Conservation (phyloP, 1,140 invertebrate genomes). For the Lordiphosa clarofinis region DNA sequence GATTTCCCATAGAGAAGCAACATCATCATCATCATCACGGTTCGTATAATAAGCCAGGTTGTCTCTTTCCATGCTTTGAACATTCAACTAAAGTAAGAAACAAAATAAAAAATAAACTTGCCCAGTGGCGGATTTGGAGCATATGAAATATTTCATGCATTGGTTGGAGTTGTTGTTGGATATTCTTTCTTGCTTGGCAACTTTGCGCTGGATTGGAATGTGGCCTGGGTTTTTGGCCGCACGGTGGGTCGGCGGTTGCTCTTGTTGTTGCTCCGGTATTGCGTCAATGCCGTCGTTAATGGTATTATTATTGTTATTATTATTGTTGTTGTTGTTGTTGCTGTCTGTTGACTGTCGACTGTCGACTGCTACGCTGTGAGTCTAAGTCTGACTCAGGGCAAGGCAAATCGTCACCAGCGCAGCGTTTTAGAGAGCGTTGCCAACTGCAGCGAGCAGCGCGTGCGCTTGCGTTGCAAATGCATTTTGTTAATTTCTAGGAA, state of each 20-base stretch:
- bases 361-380: conserved; percentile 12
- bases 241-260: conserved; percentile 23
- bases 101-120: conserved; percentile 22
- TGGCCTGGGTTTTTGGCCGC: conserved; percentile 56
- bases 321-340: conserved; percentile 36
- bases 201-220: conserved; percentile 68
- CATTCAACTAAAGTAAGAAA: too few relatives aligned
- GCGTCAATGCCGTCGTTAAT: conserved; percentile 40
- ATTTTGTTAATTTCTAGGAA: conserved; percentile 23
- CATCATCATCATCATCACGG: neutral
- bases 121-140: conserved; percentile 63
- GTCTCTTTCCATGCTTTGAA: too few relatives aligned
- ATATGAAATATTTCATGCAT: conserved; percentile 69
- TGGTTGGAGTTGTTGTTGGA: conserved; percentile 35
- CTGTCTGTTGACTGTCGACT: conserved; percentile 14
- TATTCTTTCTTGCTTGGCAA: conserved; percentile 58
- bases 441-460: conserved; percentile 18
- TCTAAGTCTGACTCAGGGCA: too few relatives aligned
- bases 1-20: too few relatives aligned
- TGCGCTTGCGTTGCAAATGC: conserved; percentile 38
- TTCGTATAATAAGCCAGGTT: neutral
- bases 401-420: too few relatives aligned
- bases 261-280: conserved; percentile 22
- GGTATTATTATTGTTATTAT: conserved; percentile 35
- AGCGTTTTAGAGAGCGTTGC: conserved; percentile 3